A percentile compares a stretch with the other conserved stretches of the same genome.
Evolutionary conservation across 2,797 vertebrate genomes (phyloP).

Genomic region (Enteromius anoplus): DNA sequence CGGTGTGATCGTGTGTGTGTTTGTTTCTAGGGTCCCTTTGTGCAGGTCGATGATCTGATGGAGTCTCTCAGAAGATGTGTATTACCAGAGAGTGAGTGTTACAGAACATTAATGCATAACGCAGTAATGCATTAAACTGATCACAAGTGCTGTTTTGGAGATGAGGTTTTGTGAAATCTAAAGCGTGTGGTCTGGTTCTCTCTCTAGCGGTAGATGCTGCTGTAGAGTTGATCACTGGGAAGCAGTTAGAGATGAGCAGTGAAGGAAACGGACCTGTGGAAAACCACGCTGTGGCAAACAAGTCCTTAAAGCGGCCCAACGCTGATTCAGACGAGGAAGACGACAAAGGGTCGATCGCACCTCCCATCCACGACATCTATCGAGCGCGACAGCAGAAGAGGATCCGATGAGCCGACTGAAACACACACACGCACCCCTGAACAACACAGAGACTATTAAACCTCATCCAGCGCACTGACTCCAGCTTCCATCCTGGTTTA

Average conservation of each 20-base stretch:
- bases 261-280: constrained; percentile 95
- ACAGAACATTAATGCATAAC: background rate
- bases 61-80: constrained; percentile 95
- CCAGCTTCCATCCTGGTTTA: constrained; percentile 33
- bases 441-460: constrained; percentile 41
- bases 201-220: constrained; percentile 90
- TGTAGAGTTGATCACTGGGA: constrained; percentile 91
- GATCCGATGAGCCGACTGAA: constrained; percentile 84
- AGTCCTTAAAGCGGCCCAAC: constrained; percentile 94
- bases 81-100: constrained; percentile 93
- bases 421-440: constrained; percentile 33
- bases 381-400: constrained; percentile 96
- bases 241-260: constrained; percentile 83
- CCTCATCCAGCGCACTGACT: constrained; percentile 17
- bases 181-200: background rate
- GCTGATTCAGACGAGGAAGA: constrained; percentile 97
- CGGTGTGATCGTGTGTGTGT: background rate
- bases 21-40: constrained; percentile 90
- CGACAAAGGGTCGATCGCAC: constrained; percentile 94
- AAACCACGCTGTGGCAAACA: constrained; percentile 84
- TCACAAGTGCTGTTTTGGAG: no score
- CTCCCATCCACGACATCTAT: constrained; percentile 97
- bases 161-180: background rate
- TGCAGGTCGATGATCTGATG: constrained; percentile 98
- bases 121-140: background rate